Conservation (phyloP, 2,888 invertebrate species). For the Diachrysia chrysitis region DNA sequence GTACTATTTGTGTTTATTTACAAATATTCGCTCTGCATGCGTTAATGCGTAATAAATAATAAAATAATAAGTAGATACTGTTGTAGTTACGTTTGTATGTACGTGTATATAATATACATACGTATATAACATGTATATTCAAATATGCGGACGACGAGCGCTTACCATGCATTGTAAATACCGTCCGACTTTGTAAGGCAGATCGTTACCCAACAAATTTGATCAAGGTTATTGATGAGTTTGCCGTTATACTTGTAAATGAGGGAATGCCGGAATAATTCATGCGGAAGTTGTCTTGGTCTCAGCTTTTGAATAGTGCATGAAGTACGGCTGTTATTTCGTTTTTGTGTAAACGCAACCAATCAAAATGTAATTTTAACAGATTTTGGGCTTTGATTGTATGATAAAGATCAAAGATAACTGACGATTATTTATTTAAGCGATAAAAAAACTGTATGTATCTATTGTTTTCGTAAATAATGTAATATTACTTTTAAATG, state of each 20-base stretch:
- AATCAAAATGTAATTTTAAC: neutral
- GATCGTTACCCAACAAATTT: constrained; percentile 66
- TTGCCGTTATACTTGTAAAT: constrained; percentile 61
- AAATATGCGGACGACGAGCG: constrained; percentile 51
- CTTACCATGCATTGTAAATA: constrained; percentile 58
- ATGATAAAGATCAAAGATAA: neutral
- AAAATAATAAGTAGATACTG: too few relatives aligned
- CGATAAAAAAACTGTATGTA: too few relatives aligned
- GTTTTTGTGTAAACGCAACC: neutral
- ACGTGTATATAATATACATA: too few relatives aligned
- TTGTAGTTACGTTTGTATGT: too few relatives aligned
- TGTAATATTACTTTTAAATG: too few relatives aligned
- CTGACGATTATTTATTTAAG: too few relatives aligned
- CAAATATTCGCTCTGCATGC: too few relatives aligned
- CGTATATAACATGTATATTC: constrained; percentile 60
- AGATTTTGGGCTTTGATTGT: neutral
- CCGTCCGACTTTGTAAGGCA: constrained; percentile 55
- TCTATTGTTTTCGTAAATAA: too few relatives aligned
- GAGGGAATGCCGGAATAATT: constrained; percentile 45
- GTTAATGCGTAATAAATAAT: too few relatives aligned
- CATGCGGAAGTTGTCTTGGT: constrained; percentile 50
- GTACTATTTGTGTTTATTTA: too few relatives aligned
- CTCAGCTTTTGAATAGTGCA: constrained; percentile 42
- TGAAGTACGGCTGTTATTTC: constrained; percentile 15
- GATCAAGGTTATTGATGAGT: constrained; percentile 69